phyloP scores from a whole-genome alignment of 2,888 invertebrate genomes.

The Limenitis camilla region DNA sequence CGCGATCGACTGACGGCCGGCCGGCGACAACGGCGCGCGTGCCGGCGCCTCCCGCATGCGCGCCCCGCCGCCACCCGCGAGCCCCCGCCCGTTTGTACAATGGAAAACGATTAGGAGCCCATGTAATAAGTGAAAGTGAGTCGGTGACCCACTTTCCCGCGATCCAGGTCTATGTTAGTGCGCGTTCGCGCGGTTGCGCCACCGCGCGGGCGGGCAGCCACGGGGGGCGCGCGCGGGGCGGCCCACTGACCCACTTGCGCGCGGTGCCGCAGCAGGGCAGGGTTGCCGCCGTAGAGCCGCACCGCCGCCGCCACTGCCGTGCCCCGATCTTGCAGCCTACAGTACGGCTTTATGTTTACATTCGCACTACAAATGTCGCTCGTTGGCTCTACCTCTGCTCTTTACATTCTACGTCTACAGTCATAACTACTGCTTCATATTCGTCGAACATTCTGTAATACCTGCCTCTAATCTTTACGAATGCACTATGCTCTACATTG shows the following conservation, averaged over 20 bases:
- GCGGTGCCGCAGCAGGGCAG: conserved; percentile 77
- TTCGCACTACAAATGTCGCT: conserved; percentile 52
- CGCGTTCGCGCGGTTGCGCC: conserved; percentile 73
- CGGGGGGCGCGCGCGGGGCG: conserved; percentile 74
- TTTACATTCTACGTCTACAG: background rate
- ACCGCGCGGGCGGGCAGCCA: conserved; percentile 72
- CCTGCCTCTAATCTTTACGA: too few species aligned
- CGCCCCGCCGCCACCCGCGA: conserved; percentile 66
- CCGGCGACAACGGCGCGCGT: conserved; percentile 68
- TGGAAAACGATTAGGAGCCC: conserved; percentile 83
- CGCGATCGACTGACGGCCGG: conserved; percentile 72
- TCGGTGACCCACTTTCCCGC: conserved; percentile 92
- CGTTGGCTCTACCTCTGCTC: conserved; percentile 25
- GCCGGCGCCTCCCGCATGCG: conserved; percentile 72
- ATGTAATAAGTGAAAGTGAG: conserved; percentile 93
- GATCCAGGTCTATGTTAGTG: conserved; percentile 95
- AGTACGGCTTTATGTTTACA: conserved; percentile 54
- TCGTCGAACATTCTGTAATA: too few species aligned
- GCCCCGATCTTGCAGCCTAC: background rate
- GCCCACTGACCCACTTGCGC: conserved; percentile 90
- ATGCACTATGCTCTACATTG: too few species aligned
- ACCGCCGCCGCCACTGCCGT: background rate
- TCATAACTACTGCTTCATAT: too few species aligned
- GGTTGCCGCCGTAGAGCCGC: conserved; percentile 63
- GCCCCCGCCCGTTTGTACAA: conserved; percentile 77